Evolutionary conservation across 2,888 invertebrate species (phyloP).

Genomic region (Gymnoscelis rufifasciata): DNA sequence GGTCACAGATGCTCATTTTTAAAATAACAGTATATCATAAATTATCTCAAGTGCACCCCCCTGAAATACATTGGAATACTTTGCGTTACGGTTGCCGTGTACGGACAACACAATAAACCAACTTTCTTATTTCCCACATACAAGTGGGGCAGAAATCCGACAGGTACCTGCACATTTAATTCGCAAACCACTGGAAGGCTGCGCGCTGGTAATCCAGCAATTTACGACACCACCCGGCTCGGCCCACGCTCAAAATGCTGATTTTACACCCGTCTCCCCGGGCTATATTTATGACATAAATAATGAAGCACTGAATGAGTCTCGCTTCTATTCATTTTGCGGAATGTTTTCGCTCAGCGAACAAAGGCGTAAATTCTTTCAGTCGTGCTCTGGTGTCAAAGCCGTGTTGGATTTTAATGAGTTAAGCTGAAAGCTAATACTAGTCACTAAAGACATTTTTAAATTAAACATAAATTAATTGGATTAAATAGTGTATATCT

Average conservation of each 20-base stretch:
- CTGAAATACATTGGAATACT: background rate
- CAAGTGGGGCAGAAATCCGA: slow-evolving; percentile 11
- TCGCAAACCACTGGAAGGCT: slow-evolving; percentile 20
- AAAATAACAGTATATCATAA: too few relatives aligned
- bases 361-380: slow-evolving; percentile 3
- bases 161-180: slow-evolving; percentile 10
- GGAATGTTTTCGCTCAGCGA: slow-evolving; percentile 11
- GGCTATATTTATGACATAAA: slow-evolving; percentile 28
- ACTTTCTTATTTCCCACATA: slow-evolving; percentile 5
- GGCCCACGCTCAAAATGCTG: slow-evolving; percentile 30
- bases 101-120: slow-evolving; percentile 6
- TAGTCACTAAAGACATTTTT: too few relatives aligned
- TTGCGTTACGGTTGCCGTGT: background rate
- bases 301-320: slow-evolving; percentile 29
- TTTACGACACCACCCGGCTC: slow-evolving; percentile 38
- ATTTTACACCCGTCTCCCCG: slow-evolving; percentile 33
- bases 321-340: slow-evolving; percentile 23
- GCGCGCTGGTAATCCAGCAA: slow-evolving; percentile 43
- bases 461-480: too few relatives aligned
- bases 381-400: background rate
- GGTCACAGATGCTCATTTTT: too few relatives aligned
- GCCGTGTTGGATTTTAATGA: background rate
- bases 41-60: background rate
- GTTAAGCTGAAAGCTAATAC: background rate
- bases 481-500: too few relatives aligned